A percentile compares a stretch with the other conserved stretches of the same genome.
Evolutionary conservation across 30 jellyfish, hydroid and myxozoan genomes (phyloP).

Genomic region (Hydra vulgaris): DNA sequence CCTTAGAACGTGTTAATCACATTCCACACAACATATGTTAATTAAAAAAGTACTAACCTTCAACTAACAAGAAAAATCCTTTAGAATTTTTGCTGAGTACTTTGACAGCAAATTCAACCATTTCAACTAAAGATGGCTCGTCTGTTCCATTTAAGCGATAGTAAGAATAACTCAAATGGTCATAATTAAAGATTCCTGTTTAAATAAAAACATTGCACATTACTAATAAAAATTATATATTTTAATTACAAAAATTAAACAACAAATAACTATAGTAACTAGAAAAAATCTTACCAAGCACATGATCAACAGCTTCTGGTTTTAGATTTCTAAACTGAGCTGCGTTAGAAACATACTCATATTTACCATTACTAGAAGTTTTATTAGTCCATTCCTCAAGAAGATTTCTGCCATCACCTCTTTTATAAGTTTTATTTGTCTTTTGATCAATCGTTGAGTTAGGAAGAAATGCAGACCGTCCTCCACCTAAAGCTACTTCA

Average conservation of each 20-base stretch:
- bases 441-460: constrained; percentile 36
- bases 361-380: constrained; percentile 12
- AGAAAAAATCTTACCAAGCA: too few relatives aligned
- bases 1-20: too few relatives aligned
- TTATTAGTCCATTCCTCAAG: constrained; percentile 57
- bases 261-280: too few relatives aligned
- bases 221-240: too few relatives aligned
- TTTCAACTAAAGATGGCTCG: constrained; percentile 67
- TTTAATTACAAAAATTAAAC: too few relatives aligned
- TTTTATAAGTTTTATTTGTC: constrained; percentile 19
- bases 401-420: constrained; percentile 61
- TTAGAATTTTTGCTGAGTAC: constrained; percentile 37
- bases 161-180: constrained; percentile 54
- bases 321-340: constrained; percentile 35
- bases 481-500: constrained; percentile 86
- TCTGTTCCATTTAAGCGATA: constrained; percentile 33
- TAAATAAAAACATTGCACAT: too few relatives aligned
- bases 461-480: constrained; percentile 37
- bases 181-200: constrained; percentile 18
- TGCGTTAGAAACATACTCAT: constrained; percentile 66
- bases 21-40: too few relatives aligned
- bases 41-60: too few relatives aligned
- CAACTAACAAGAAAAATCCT: constrained; percentile 67
- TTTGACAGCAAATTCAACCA: constrained; percentile 82
- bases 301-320: constrained; percentile 53